Percentiles rank a stretch among this genome's conserved stretches.
Conservation (phyloP, 2,113 vertebrate genomes). For the Heterotilapia buettikoferi region DNA sequence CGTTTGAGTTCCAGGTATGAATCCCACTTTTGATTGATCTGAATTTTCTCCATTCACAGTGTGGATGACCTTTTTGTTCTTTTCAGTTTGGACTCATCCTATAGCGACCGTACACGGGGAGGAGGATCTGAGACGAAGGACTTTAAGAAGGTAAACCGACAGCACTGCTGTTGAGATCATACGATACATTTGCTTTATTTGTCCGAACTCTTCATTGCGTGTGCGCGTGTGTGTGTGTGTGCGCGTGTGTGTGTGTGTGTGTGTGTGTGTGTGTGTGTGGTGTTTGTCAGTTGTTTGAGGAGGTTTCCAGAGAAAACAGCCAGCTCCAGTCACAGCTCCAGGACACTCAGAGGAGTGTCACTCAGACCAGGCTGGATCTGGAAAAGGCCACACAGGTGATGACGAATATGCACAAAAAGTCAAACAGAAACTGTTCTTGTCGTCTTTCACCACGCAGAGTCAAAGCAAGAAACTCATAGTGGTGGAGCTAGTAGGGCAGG, state of each 20-base stretch:
- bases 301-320: slow-evolving; percentile 74
- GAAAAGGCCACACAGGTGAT: slow-evolving; percentile 78
- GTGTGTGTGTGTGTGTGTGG: neutral
- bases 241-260: neutral
- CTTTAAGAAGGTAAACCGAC: slow-evolving; percentile 71
- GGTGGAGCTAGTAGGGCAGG: neutral
- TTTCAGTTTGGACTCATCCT: slow-evolving; percentile 49
- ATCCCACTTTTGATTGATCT: slow-evolving; percentile 3
- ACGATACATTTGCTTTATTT: neutral
- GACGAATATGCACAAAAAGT: neutral
- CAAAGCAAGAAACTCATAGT: neutral
- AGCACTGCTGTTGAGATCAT: neutral
- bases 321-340: slow-evolving; percentile 77
- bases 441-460: neutral
- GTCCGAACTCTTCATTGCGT: neutral
- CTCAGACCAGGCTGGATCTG: slow-evolving; percentile 74
- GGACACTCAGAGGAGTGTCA: slow-evolving; percentile 75
- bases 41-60: neutral
- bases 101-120: slow-evolving; percentile 50
- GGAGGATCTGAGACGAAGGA: slow-evolving; percentile 64
- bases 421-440: neutral
- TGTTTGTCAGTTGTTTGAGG: slow-evolving; percentile 71
- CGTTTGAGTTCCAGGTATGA: slow-evolving; percentile 66
- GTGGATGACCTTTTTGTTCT: slow-evolving; percentile 15
- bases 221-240: neutral